Conservation (phyloP, 2,888 invertebrate genomes). For the Arge pagana region DNA sequence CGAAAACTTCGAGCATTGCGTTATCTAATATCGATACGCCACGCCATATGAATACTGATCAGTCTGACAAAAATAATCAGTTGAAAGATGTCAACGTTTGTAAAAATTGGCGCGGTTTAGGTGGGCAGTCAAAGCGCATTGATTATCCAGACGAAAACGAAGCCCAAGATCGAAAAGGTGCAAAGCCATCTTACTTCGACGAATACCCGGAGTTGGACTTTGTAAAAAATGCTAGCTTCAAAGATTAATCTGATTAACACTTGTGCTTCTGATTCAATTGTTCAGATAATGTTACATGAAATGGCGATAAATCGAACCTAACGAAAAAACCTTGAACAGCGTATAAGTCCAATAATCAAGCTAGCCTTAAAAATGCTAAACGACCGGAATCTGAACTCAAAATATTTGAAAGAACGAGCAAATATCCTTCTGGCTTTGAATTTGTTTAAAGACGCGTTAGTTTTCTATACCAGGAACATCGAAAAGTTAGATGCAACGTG, state of each 20-base stretch:
- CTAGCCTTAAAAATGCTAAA: not conserved
- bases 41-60: not conserved
- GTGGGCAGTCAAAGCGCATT: not conserved
- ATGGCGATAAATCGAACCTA: not conserved
- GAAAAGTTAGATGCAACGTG: not conserved
- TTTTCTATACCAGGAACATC: not conserved
- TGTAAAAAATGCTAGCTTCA: not conserved
- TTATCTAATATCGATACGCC: too few relatives aligned
- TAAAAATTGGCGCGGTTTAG: not conserved
- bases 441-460: not conserved
- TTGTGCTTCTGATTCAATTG: not conserved
- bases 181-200: not conserved
- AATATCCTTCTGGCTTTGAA: not conserved
- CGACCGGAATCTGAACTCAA: not conserved
- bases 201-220: conserved; percentile 2
- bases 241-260: not conserved
- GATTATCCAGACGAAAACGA: not conserved
- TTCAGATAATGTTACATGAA: not conserved
- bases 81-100: not conserved
- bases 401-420: not conserved
- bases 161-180: not conserved
- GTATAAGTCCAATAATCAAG: not conserved
- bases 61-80: not conserved
- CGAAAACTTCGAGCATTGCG: too few relatives aligned
- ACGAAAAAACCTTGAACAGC: not conserved